Conservation (phyloP, 2,113 vertebrate genomes). For the Esox niger region DNA sequence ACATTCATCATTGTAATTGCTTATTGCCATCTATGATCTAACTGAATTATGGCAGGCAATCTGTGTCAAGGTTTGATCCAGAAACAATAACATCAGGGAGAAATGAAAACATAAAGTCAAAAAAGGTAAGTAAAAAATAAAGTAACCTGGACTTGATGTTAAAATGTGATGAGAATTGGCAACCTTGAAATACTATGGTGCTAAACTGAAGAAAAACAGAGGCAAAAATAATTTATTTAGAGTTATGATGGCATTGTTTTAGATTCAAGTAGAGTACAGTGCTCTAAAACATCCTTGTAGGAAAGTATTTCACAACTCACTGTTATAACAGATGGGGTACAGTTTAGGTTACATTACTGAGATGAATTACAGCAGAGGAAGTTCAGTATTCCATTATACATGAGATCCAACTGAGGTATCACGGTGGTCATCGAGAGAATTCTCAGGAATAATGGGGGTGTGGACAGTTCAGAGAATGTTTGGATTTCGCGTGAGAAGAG, state of each 20-base stretch:
- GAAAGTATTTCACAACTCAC: no score
- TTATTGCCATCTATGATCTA: constrained; percentile 43
- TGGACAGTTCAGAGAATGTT: background rate
- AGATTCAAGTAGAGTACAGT: background rate
- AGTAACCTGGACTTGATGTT: background rate
- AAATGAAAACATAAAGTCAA: constrained; percentile 8
- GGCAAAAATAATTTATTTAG: background rate
- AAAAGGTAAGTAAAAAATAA: background rate
- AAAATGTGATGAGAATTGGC: constrained; percentile 19
- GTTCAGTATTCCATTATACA: background rate
- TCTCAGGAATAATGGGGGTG: background rate
- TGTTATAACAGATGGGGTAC: background rate
- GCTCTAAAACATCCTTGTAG: background rate
- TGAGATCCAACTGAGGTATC: background rate
- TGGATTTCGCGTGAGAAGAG: background rate
- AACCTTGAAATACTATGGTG: constrained; percentile 21
- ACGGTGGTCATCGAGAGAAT: background rate
- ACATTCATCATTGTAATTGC: constrained; percentile 51
- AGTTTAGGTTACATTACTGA: background rate
- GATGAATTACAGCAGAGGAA: background rate
- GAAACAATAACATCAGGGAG: constrained; percentile 26
- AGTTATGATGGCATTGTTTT: background rate
- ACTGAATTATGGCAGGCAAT: constrained; percentile 31
- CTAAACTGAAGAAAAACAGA: constrained; percentile 6
- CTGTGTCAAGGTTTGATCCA: constrained; percentile 35